These are phyloP conservation scores for Erebia ligea DNA, from an alignment of 2,888 invertebrate species.

Conservation along the genomic window DNA sequence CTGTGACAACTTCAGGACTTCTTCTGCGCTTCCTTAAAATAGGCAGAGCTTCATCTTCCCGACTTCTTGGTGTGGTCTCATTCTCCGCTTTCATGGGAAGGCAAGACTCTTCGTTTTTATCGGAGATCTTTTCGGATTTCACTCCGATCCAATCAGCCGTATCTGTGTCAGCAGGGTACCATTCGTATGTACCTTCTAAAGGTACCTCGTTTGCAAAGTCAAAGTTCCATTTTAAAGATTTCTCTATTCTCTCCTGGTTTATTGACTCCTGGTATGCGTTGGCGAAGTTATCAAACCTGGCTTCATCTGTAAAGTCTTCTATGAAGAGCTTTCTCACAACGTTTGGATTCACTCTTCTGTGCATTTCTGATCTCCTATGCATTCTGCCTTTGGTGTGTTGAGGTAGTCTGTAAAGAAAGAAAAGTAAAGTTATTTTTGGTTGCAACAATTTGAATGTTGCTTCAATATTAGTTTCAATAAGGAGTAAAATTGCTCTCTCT, in stretches of 20 bases:
- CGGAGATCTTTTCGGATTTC: conserved; percentile 36
- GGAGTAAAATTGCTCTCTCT: too few relatives aligned
- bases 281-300: conserved; percentile 54
- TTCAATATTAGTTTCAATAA: too few relatives aligned
- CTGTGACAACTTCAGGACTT: conserved; percentile 30
- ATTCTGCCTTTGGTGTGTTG: conserved; percentile 56
- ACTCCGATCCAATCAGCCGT: conserved; percentile 52
- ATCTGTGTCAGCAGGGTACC: conserved; percentile 56
- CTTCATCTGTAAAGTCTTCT: conserved; percentile 56
- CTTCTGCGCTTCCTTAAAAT: conserved; percentile 45
- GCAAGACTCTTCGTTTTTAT: conserved; percentile 39
- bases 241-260: conserved; percentile 51
- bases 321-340: conserved; percentile 71
- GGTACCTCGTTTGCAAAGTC: conserved; percentile 79
- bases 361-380: conserved; percentile 57
- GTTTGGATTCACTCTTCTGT: conserved; percentile 51
- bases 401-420: conserved; percentile 59
- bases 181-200: conserved; percentile 72
- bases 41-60: conserved; percentile 43
- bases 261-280: conserved; percentile 59
- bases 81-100: conserved; percentile 49
- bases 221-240: conserved; percentile 79
- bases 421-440: conserved; percentile 14
- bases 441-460: neutral
- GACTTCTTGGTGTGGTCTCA: conserved; percentile 56